Base-by-base conservation (phyloP, 35 echinoderm and acorn worm genomes). In the Patiria miniata region DNA sequence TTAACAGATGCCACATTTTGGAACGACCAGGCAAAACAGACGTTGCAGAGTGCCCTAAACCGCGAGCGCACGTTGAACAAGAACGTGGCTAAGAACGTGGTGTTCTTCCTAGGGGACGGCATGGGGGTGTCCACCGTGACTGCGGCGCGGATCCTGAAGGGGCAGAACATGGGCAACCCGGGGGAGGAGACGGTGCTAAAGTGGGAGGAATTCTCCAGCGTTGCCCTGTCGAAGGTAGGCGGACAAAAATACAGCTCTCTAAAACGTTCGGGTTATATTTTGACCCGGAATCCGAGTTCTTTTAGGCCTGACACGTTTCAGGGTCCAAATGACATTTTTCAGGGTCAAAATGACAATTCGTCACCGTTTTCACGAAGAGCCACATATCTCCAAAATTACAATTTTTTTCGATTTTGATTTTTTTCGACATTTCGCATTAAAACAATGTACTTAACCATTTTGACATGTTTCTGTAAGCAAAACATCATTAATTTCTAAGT, bases 91-190 rank as follows among this genome's bases (percentile, higher is more conserved):
- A 90, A 90, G 68, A 94, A 94, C 68, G 61, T 94, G 16, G 78
- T 94, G n/a, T 80, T 93, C 37, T 88, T 93, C 36, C 28, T 93
- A 8, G 91, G 91, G 12, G 91, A 93, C 39, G 91, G 91, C 16
- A 83, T 93, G 86, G 81, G 83, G 37, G 60, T 93, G 7, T 9
- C 77, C 4, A 93, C 91, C 1, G 36, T 65, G 0, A 93, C 91
- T 12, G 79, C 91, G 16, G 39, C 86, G 17, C 54, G 91, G 38
- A 93, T 93, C 68, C 40, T 37, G 52, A 89, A 93, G 53, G 91
- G 91, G 7, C 91, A 93, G 78, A 40, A 80, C 3, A 68, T 76
- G 1, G 77, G 77, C 7, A 9, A 83, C 7, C 17, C 77, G 17
- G 90, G 90, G 10, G 90, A 92, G 51, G 83, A 87, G 32, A 53